Conservation (phyloP, 2,113 vertebrate species). For the Pachyramphus minor region DNA sequence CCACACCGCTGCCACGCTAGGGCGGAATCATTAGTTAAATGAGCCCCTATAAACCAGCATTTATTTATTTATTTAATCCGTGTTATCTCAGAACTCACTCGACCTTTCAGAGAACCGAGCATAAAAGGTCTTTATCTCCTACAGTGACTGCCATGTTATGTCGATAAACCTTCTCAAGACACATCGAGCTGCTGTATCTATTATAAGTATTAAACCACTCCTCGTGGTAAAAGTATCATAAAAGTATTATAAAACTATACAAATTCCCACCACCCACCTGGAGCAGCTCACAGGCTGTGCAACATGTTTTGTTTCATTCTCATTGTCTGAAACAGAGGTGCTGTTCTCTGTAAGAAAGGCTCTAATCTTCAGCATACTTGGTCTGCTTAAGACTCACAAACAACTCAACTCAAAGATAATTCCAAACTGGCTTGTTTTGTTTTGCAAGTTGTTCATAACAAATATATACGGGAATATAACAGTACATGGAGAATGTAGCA, state of each 20-base stretch:
- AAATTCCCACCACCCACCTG: neutral
- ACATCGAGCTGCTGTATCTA: fast-evolving
- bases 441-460: fast-evolving
- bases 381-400: neutral
- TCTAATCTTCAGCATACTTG: neutral
- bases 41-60: neutral
- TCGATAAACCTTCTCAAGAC: neutral
- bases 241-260: neutral
- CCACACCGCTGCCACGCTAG: fast-evolving
- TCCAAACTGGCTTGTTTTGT: neutral
- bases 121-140: neutral
- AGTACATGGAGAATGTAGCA: fast-evolving
- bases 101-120: neutral
- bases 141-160: fast-evolving
- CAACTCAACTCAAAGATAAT: neutral
- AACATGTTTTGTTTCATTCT: neutral
- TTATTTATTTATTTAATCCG: neutral
- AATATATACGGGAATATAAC: fast-evolving
- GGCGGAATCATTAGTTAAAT: neutral
- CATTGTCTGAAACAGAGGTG: too few species aligned
- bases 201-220: neutral
- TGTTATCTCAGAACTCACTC: neutral
- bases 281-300: neutral
- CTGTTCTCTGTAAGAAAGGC: neutral
- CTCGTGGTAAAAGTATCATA: neutral